Evolutionary conservation across 2,888 invertebrate genomes (phyloP), one percentile per base, ranked within the genome.

Genomic region (Noctua fimbriata): DNA sequence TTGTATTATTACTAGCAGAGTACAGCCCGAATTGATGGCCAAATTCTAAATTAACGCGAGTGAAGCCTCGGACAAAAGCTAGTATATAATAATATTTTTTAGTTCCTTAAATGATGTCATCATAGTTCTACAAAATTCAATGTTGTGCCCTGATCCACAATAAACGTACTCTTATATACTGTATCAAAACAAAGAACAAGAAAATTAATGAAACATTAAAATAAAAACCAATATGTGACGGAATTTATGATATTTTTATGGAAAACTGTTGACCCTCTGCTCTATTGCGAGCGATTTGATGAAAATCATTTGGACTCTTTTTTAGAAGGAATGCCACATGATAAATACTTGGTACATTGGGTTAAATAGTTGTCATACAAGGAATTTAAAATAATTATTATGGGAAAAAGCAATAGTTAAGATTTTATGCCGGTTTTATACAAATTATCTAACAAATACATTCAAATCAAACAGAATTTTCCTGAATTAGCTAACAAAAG

Each of bases 231-330:
- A 76, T 82, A 79, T 83, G 86, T 81, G 87, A 80, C 77, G 87
- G 88, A 74, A 89, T 88, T 85, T 79, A 77, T 82, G 69, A 85
- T 84, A 84, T 84, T 84, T 83, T 86, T 88, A 85, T 88, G 82
- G 70, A 88, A 87, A 83, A 78, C 58, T 70, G 75, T 69, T 41
- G 41, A 72, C n/a, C 49, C 66, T 24, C 72, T 21, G 80, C 69
- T 73, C 6, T 12, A 74, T 24, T 80, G 78, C 12, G 1, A 88
- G 87, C 87, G 89, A 73, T 71, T 79, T 77, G 1, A 16, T 0
- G n/a, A n/a, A 32, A 6, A 14, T 24, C 12, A 9, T 18, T 32
- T 16, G 14, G 7, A 21, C 9, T 36, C 9, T 21, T 47, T 18
- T 12, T 36, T 14, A 21, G 7, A 28, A 32, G 21, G 55, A 66